These are phyloP conservation scores for Ciona savignyi DNA, from an alignment of 23 tunicate genomes.

Conservation along the genomic window DNA sequence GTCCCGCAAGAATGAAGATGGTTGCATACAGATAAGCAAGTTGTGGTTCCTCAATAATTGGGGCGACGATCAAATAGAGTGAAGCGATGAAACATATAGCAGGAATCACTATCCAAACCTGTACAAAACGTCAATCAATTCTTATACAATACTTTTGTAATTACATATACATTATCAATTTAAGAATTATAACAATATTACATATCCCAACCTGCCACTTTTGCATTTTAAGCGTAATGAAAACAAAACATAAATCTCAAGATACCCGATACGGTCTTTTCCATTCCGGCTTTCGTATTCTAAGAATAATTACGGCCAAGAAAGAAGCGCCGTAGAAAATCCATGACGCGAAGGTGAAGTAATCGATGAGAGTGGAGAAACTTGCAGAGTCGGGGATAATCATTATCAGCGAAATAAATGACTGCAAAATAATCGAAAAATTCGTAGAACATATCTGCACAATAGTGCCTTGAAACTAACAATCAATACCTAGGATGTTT, in stretches of 20 bases:
- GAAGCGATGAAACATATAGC: conserved; percentile 14
- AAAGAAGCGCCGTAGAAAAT: conserved; percentile 30
- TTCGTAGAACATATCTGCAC: too few relatives aligned
- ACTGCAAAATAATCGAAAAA: conserved; percentile 23
- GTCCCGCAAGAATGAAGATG: conserved; percentile 82
- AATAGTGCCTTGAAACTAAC: too few relatives aligned
- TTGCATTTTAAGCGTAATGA: too few relatives aligned
- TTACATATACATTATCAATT: not conserved
- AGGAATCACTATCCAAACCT: not conserved
- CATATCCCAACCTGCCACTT: too few relatives aligned
- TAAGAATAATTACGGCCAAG: conserved; percentile 43
- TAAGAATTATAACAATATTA: too few relatives aligned
- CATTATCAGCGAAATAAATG: conserved; percentile 49
- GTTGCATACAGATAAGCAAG: conserved; percentile 86
- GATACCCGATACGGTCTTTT: conserved; percentile 33
- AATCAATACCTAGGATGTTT: too few relatives aligned
- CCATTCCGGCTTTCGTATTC: conserved; percentile 49
- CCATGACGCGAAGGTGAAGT: conserved; percentile 45
- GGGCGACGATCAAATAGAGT: conserved; percentile 78
- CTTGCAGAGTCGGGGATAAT: conserved; percentile 62
- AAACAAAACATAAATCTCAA: too few relatives aligned
- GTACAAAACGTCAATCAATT: not conserved
- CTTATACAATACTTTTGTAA: not conserved
- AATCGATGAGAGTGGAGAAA: conserved; percentile 52
- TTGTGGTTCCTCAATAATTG: conserved; percentile 77